These are phyloP conservation scores for Ciconia boyciana DNA, from an alignment of 2,113 vertebrate species.

Conservation along the genomic window DNA sequence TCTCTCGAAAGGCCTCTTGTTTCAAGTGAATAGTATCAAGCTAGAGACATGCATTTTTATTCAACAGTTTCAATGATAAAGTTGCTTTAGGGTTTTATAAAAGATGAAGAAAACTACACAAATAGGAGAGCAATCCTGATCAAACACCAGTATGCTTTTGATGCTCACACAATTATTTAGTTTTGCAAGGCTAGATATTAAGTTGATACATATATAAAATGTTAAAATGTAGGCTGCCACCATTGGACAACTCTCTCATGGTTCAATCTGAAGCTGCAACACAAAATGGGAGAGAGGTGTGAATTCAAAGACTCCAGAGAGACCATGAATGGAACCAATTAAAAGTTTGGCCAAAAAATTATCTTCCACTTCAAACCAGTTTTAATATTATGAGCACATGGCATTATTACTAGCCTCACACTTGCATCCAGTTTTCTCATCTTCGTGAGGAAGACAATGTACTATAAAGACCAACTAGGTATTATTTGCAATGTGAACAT, in stretches of 20 bases:
- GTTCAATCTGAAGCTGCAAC: neutral
- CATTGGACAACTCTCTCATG: neutral
- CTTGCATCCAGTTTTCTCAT: neutral
- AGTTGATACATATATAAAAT: neutral
- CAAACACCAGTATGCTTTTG: neutral
- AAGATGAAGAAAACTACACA: neutral
- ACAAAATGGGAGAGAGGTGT: neutral
- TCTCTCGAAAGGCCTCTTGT: neutral
- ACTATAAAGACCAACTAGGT: neutral
- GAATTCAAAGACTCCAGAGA: neutral
- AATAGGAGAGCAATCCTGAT: neutral
- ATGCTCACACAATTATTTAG: neutral
- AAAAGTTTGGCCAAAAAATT: neutral
- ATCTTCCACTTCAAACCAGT: neutral
- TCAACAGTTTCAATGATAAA: neutral
- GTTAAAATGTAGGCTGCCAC: neutral
- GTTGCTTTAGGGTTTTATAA: neutral
- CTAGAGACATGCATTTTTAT: neutral
- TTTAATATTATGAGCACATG: neutral
- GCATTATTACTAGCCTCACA: neutral
- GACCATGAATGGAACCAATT: neutral
- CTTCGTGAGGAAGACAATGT: neutral
- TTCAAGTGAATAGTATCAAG: neutral
- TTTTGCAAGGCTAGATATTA: neutral
- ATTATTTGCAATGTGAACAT: neutral